Evolutionary conservation across 2,888 invertebrate species (phyloP).

Genomic region (Caenorhabditis sp.): DNA sequence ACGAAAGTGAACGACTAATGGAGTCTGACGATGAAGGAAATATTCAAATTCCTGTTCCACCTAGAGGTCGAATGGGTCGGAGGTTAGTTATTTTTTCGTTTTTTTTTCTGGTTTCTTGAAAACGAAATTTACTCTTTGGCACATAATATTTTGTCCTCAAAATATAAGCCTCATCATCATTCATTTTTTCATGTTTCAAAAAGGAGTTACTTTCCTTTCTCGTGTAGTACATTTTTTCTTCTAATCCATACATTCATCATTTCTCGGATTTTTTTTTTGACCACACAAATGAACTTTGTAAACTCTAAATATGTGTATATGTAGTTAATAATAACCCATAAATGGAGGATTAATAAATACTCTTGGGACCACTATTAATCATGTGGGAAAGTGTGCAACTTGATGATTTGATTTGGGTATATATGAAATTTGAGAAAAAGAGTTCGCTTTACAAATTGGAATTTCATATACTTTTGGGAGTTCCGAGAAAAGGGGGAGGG

Average conservation of each 20-base stretch:
- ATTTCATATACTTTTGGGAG: not conserved
- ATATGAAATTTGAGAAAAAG: not conserved
- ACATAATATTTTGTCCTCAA: not conserved
- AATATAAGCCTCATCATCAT: not conserved
- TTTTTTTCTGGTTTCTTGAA: not conserved
- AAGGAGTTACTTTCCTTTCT: no score
- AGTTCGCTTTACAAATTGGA: not conserved
- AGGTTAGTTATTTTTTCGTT: slow-evolving; percentile 37
- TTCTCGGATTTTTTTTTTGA: not conserved
- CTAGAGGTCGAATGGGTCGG: slow-evolving; percentile 59
- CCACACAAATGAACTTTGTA: no score
- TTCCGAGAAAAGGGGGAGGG: slow-evolving; percentile 3
- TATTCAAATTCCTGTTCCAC: slow-evolving; percentile 58
- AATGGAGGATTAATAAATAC: not conserved
- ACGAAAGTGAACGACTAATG: slow-evolving; percentile 64
- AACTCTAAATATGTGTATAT: no score
- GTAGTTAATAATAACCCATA: not conserved
- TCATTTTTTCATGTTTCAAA: not conserved
- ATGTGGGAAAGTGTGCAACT: not conserved
- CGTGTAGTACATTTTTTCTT: not conserved
- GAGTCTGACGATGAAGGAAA: slow-evolving; percentile 62
- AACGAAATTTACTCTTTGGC: not conserved
- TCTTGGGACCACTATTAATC: not conserved
- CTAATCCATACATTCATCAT: not conserved
- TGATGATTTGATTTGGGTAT: not conserved